Base-by-base conservation (phyloP, 2,113 vertebrate species). In the Siphamia tubifer region DNA sequence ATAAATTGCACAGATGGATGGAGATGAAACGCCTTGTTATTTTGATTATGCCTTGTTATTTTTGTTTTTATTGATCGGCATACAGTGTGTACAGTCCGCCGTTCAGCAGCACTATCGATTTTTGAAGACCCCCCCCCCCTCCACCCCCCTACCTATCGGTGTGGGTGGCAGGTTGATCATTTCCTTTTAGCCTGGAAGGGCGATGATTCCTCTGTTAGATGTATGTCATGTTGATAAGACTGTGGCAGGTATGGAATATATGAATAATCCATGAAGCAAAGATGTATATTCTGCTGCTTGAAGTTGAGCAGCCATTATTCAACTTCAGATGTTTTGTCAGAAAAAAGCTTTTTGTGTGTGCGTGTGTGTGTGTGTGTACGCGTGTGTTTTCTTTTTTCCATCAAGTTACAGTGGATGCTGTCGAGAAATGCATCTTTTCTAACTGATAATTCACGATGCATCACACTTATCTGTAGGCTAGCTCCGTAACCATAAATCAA, bases 181-280 rank as follows among this genome's bases (percentile, higher is more conserved):
- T 80, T 81, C 79, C 66, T 67, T 68, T 77, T 78, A 52, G 45
- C 34, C 43, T 32, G 21, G 60, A 60, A 67, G 19, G 20, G 51
- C 8, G 35, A 25, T 55, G 54, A 70, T 70, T 83, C 73, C 56
- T 68, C 71, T 60, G 67, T 64, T 75, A 63, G 77, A 82, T 77
- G 78, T 78, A 63, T 74, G 85, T 72, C 74, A 74, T 39, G 80
- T 68, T 82, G 85, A 89, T 89, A 85, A 81, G 66, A 76, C 32
- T 39, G 72, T 72, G 78, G 63, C 85, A 87, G 74, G 70, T 85
- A 54, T 52, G 53, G 43, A 63, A 44, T 4, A 45, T 67, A 88
- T 88, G 84, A 86, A 90, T 88, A 88, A 89, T 72, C 70, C 82
- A 89, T 89, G 73, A 86, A 80, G 62, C 35, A 42, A 32, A 86